Evolutionary conservation across 2,113 vertebrate genomes (phyloP).

Genomic region (Zingel zingel): DNA sequence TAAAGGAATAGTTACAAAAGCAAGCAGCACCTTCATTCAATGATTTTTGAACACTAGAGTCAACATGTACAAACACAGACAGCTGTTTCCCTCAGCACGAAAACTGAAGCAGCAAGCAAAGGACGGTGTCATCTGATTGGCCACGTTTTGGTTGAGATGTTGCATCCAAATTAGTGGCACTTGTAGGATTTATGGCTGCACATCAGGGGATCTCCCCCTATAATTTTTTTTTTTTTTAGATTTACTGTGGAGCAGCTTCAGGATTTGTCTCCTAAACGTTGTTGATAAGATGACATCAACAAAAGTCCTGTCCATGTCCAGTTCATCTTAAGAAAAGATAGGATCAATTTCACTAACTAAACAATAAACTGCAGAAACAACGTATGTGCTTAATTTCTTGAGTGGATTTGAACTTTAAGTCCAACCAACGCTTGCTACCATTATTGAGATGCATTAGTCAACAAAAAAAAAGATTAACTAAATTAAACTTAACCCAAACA

Average conservation of each 20-base stretch:
- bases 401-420: not conserved
- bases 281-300: not conserved
- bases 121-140: not conserved
- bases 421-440: not conserved
- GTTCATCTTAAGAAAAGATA: not conserved
- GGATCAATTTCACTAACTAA: accelerated
- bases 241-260: not conserved
- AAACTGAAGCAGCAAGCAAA: not conserved
- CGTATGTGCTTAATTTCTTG: not conserved
- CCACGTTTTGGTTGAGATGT: too few species aligned
- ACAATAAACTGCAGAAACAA: too few species aligned
- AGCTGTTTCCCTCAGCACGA: not conserved
- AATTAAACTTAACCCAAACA: not conserved
- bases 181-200: not conserved
- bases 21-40: not conserved
- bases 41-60: not conserved
- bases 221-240: not conserved
- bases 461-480: accelerated
- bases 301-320: not conserved
- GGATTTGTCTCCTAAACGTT: not conserved
- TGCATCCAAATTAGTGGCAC: not conserved
- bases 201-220: not conserved
- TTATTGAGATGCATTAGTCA: accelerated
- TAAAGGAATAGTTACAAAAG: not conserved
- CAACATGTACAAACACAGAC: not conserved